phyloP scores from a whole-genome alignment of 2,113 vertebrate genomes.

The Probosciger aterrimus region DNA sequence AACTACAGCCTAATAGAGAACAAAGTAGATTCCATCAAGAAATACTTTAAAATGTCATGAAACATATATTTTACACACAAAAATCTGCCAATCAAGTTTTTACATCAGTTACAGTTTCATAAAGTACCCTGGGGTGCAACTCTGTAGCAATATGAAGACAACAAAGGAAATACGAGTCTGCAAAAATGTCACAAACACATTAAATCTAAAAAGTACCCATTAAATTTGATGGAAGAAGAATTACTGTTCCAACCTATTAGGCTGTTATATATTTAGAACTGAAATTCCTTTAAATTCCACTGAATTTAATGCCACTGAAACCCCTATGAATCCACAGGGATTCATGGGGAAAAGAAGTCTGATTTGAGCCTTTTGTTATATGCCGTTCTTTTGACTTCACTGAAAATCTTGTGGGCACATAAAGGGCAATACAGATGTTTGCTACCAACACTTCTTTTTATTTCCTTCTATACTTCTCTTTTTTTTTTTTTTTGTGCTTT shows the following conservation, averaged over 20 bases:
- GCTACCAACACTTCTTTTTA: neutral
- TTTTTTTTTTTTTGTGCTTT: neutral
- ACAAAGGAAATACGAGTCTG: conserved; percentile 41
- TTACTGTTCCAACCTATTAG: conserved; percentile 14
- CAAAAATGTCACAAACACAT: conserved; percentile 28
- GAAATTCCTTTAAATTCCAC: neutral
- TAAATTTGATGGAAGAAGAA: conserved; percentile 32
- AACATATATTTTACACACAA: conserved; percentile 31
- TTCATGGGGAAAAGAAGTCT: neutral
- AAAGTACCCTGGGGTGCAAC: conserved; percentile 46
- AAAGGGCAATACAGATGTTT: neutral
- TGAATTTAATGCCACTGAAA: neutral
- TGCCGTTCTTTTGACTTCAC: neutral
- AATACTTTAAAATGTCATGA: conserved; percentile 29
- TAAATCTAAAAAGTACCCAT: conserved; percentile 22
- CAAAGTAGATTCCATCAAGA: conserved; percentile 43
- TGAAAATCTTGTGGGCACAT: neutral
- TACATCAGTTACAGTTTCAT: conserved; percentile 59
- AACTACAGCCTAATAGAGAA: conserved; percentile 36
- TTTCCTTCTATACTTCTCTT: neutral
- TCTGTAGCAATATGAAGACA: conserved; percentile 38
- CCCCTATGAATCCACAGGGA: neutral
- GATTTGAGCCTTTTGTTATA: neutral
- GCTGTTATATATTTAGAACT: neutral
- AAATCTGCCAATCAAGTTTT: conserved; percentile 58